Evolutionary conservation across 2,797 vertebrate genomes (phyloP), one percentile per base, ranked within the genome.

Genomic region (Discoglossus pictus): DNA sequence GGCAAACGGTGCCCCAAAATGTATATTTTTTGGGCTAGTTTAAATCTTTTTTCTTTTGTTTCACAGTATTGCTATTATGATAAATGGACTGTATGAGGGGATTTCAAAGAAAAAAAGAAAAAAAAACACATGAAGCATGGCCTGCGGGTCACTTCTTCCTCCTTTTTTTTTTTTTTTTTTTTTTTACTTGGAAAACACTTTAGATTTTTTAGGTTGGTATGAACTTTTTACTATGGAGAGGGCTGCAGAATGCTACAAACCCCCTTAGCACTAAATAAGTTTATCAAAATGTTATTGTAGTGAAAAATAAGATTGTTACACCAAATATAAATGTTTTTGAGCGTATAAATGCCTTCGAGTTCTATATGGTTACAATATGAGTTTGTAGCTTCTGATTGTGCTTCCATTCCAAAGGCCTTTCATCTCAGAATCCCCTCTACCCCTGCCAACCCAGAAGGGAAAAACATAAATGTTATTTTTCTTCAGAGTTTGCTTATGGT

Each of bases 381-480:
- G 82, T 9, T 21, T 88, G 84, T 87, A 86, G 83, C 80, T 87
- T 86, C 76, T 84, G 79, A 87, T 35, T 83, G 87, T 82, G 86
- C 87, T 91, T 89, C 89, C 86, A 86, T 86, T 86, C 86, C 84
- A 89, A 88, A 90, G 84, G 85, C 86, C 86, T 89, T 89, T 89
- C 82, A 87, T 87, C 85, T 87, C 87, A 83, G 75, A 78, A 82
- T 85, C 83, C 86, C 81, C 86, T n/a, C 17, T 27, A 4, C 42
- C 31, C 16, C 40, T 46, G 17, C 39, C 17, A 44, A 20, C 15
- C n/a, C 16, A 42, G 18, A 42, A 18, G 51, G 48, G 24, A 38
- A 12, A 88, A 72, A 90, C 87, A 87, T 90, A 87, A 90, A 90
- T 82, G 82, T 86, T 77, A 76, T 83, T 81, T 31, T 31, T 31